Base-by-base conservation (phyloP, 2,797 vertebrate genomes). In the Pteronotus mesoamericanus region DNA sequence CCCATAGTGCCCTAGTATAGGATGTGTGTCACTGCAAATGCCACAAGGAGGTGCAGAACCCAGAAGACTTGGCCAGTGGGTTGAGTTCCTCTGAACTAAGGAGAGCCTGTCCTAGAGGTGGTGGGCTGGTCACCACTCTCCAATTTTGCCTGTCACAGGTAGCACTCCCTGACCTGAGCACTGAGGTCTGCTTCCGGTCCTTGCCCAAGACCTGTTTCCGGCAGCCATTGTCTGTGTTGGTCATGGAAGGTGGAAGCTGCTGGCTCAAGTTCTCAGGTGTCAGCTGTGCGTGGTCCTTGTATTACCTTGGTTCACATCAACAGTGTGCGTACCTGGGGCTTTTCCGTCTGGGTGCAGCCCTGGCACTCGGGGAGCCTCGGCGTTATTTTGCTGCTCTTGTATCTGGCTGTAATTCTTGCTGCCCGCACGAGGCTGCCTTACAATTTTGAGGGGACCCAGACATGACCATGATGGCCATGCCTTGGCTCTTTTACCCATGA, bases 291-390 rank as follows among this genome's bases (percentile, higher is more conserved):
- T 42, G 14, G 16, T 8, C 83, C n/a, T 39, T 12, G 0, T 14
- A 1, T 24, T 22, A 3, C 37, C 34, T 37, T 8, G 37, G 46
- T 15, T 92, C 3, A 0, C 1, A 0, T 7, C 4, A 4, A 5
- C 16, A 1, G 32, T n/a, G 12, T 34, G 34, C 3, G 0, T 24
- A 5, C 48, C 22, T 0, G 32, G 53, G 66, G 1, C 55, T n/a
- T 55, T 21, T 29, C 37, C 32, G 34, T 51, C 0, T 1, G 0
- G 51, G 2, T 8, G 6, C 18, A 32, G 15, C 55, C 44, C 24
- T 9, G 39, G 48, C 26, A 1, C 22, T n/a, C 15, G 1, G 34
- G 34, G 11, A 44, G 3, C 57, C 46, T 24, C 15, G 7, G 1
- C 18, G 1, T 34, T 22, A 0, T 72, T 42, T 37, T 39, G 14